Evolutionary conservation across 2,113 vertebrate genomes (phyloP), one percentile per base, ranked within the genome.

Genomic region (Seriola quinqueradiata): DNA sequence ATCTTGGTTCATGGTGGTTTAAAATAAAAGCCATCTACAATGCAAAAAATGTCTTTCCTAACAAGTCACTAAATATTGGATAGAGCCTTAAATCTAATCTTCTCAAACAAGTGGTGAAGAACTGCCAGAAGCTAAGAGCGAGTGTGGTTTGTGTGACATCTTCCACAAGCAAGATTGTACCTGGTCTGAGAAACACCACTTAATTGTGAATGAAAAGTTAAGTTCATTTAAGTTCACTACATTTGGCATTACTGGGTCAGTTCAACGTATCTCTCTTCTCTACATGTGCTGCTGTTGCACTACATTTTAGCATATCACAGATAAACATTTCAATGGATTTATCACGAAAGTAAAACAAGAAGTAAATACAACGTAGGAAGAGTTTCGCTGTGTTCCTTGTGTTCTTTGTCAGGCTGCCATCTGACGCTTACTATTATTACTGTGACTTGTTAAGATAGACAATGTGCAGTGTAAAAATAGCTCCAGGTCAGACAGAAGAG

Each of bases 401-500:
- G 5, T 19, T 59, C 34, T 42, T 54, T 28, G 3, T 44, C 23
- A 46, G 38, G 16, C 2, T 70, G 1, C n/a, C 70, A 60, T 1
- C 0, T 36, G 13, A 28, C 34, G 23, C 50, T 69, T 25, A 68
- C 25, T 59, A 5, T 75, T 19, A 34, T 40, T 48, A 52, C 54
- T 57, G 55, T 73, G 80, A 89, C 81, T 90, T 85, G 74, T 77
- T 87, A 65, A 46, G 61, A 82, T 54, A 36, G 74, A 85, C 46
- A 83, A 58, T 82, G 59, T 77, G 54, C 57, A 75, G 50, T 13
- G 48, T 69, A 54, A 60, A 57, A 75, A 63, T 59, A 61, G 75
- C 86, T 84, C 46, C 40, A 55, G 75, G 40, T 75, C 69, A 83
- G 71, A 90, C 89, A 92, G 82, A 79, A 65, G 78, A 82, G 71